Evolutionary conservation across 2,797 vertebrate genomes (phyloP).

Genomic region (Acanthurus tractus): DNA sequence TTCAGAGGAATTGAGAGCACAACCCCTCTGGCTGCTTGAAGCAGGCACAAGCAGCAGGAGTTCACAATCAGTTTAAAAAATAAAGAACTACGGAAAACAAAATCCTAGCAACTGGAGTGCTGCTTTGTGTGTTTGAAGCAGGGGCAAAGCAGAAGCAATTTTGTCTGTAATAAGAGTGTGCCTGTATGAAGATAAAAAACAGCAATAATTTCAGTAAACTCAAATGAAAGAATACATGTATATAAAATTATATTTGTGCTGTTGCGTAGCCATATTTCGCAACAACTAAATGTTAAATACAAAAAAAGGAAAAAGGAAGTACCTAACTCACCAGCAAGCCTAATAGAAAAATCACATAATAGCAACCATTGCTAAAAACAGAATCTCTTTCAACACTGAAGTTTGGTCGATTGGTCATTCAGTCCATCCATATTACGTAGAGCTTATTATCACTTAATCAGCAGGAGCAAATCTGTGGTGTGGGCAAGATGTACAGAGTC

Average conservation of each 20-base stretch:
- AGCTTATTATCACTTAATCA: conserved; percentile 43
- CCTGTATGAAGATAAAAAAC: not conserved
- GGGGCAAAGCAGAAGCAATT: conserved; percentile 14
- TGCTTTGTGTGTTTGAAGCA: not conserved
- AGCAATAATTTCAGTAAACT: not conserved
- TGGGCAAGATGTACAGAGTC: conserved; percentile 26
- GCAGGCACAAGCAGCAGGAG: conserved; percentile 46
- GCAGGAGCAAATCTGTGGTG: conserved; percentile 27
- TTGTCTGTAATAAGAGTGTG: conserved; percentile 13
- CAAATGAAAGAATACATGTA: conserved; percentile 1
- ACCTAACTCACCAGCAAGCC: not conserved
- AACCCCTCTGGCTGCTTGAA: conserved; percentile 48
- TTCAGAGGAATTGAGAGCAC: conserved; percentile 53
- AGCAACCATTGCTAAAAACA: not conserved
- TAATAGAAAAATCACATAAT: not conserved
- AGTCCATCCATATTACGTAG: conserved; percentile 14
- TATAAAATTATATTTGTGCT: not conserved
- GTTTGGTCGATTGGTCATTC: conserved; percentile 15
- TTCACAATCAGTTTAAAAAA: conserved; percentile 39
- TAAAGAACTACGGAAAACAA: conserved; percentile 49
- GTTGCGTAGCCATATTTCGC: not conserved
- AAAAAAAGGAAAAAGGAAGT: not conserved
- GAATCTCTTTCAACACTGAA: conserved; percentile 11
- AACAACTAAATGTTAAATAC: not conserved
- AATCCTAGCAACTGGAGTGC: conserved; percentile 33